These are phyloP conservation scores for Coregonus suidteri DNA, from an alignment of 2,797 vertebrate species.

Conservation along the genomic window DNA sequence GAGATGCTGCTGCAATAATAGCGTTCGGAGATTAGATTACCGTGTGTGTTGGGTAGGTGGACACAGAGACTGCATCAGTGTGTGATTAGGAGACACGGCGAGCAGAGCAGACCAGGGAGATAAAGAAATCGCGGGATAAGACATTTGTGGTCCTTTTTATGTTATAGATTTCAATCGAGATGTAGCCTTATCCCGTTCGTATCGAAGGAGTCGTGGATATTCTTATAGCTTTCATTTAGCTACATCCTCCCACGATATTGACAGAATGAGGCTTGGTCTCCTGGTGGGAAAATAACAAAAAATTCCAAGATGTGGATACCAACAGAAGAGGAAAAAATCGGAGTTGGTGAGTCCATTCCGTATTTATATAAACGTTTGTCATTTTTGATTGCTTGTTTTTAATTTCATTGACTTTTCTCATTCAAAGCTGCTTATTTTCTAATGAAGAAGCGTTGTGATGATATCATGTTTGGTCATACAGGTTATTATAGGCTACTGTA, in stretches of 20 bases:
- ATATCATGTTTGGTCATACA: slow-evolving; percentile 5
- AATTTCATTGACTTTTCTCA: slow-evolving; percentile 34
- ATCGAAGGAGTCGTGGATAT: slow-evolving; percentile 43
- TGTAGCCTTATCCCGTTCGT: slow-evolving; percentile 45
- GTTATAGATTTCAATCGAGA: slow-evolving; percentile 51
- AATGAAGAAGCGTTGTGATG: background rate
- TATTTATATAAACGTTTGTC: slow-evolving; percentile 19
- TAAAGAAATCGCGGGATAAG: slow-evolving; percentile 55
- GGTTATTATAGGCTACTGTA: slow-evolving; percentile 1
- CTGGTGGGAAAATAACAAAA: slow-evolving; percentile 64
- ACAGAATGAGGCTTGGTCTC: slow-evolving; percentile 70
- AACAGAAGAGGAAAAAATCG: slow-evolving; percentile 94
- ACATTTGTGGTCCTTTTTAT: slow-evolving; percentile 54
- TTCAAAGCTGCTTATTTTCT: slow-evolving; percentile 9
- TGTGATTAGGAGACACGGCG: slow-evolving; percentile 52
- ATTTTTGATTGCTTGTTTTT: slow-evolving; percentile 33
- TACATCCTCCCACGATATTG: slow-evolving; percentile 63
- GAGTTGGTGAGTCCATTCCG: slow-evolving; percentile 84
- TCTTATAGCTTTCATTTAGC: slow-evolving; percentile 49
- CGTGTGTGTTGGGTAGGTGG: slow-evolving; percentile 61
- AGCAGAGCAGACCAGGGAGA: slow-evolving; percentile 57
- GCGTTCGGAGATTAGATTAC: slow-evolving; percentile 42
- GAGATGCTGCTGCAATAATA: slow-evolving; percentile 60
- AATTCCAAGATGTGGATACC: slow-evolving; percentile 87
- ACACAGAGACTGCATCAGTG: slow-evolving; percentile 74